These are phyloP conservation scores for Drosophila orena DNA, from an alignment of 1,140 invertebrate genomes.

Conservation along the genomic window DNA sequence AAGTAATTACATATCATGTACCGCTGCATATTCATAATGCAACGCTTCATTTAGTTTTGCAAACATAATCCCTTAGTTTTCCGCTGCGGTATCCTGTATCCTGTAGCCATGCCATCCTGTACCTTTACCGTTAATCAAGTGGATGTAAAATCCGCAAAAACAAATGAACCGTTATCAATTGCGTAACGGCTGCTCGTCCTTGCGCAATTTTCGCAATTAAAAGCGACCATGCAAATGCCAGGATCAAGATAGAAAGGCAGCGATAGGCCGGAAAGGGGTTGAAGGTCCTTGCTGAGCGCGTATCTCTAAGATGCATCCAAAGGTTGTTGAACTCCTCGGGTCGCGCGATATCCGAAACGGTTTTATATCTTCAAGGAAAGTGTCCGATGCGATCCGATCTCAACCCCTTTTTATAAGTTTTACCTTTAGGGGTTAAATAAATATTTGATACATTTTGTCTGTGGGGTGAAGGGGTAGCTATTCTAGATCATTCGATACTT, in stretches of 20 bases:
- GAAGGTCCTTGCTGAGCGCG: slow-evolving; percentile 28
- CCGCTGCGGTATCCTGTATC: slow-evolving; percentile 1
- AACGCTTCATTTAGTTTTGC: slow-evolving; percentile 49
- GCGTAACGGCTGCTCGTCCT: slow-evolving; percentile 62
- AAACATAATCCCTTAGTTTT: background rate
- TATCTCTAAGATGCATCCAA: slow-evolving; percentile 46
- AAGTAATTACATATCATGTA: background rate
- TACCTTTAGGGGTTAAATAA: background rate
- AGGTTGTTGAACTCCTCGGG: slow-evolving; percentile 51
- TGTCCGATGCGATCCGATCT: slow-evolving; percentile 31
- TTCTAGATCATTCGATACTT: slow-evolving; percentile 1
- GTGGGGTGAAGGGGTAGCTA: background rate
- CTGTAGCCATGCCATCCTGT: slow-evolving; percentile 8
- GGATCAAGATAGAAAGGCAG: slow-evolving; percentile 58
- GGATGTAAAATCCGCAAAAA: slow-evolving; percentile 68
- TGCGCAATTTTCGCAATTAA: slow-evolving; percentile 65
- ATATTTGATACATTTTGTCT: background rate
- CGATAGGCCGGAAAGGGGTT: slow-evolving; percentile 56
- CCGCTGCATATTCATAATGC: slow-evolving; percentile 28
- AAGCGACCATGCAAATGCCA: slow-evolving; percentile 67
- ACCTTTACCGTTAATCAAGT: slow-evolving; percentile 71
- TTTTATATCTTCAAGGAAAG: slow-evolving; percentile 34
- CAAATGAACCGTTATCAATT: slow-evolving; percentile 82
- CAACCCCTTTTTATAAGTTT: background rate
- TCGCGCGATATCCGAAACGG: slow-evolving; percentile 29